Base-by-base conservation (phyloP, 1,140 invertebrate genomes). In the Drosophila ogumai region DNA sequence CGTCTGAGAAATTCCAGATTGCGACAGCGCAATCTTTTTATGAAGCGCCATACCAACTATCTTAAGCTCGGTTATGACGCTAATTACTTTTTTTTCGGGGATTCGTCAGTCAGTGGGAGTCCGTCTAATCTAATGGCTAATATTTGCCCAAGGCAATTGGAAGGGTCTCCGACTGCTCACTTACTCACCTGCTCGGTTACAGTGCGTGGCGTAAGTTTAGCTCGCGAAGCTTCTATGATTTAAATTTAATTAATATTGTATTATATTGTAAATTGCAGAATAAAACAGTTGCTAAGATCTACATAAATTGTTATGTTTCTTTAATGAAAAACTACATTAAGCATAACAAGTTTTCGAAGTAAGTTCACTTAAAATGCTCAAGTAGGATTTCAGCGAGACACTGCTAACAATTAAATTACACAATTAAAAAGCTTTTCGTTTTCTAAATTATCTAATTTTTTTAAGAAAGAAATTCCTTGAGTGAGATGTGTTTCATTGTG, bases 111-210 rank as follows among this genome's bases (percentile, higher is more conserved):
- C 44, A 13, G 59, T n/a, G 17, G 34, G 36, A 56, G 47, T 38
- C 17, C 49, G n/a, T 56, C 34, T 58, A 72, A 72, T 71, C 66
- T 72, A 13, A 9, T 25, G 15, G 43, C 41, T 10, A 72, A 72
- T 72, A 72, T 72, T 72, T 58, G 22, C 34, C 5, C 13, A 57
- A 47, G 32, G 12, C 69, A 71, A 34, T 64, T 67, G 31, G 15
- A 52, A 13, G 46, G n/a, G 36, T n/a, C 15, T 54, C 17, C 40
- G 58, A 8, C 31, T 59, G n/a, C 41, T 44, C 15, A 38, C 31
- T 54, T 54, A 54, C 50, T 38, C 50, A 38, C 32, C 19, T 15
- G 32, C 8, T 36, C 1, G 17, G 9, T n/a, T 32, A 22, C 25
- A 64, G 17, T 22, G 13, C 17, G 6, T 7, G 12, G 12, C 8